These are phyloP conservation scores for Myrmecobius fasciatus DNA, from an alignment of 2,113 vertebrate species.

Conservation along the genomic window DNA sequence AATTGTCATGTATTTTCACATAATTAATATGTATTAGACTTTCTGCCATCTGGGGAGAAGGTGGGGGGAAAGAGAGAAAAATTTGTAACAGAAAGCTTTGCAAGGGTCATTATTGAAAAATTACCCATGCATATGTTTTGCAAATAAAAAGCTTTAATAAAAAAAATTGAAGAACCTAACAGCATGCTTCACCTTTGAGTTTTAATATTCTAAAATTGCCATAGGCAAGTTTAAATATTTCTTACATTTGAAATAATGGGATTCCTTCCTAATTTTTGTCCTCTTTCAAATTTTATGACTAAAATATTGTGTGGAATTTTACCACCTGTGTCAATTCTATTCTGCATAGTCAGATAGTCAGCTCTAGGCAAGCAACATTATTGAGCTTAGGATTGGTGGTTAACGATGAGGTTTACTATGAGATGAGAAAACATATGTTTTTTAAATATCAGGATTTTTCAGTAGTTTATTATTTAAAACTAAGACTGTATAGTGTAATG, in stretches of 20 bases:
- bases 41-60: too few species aligned
- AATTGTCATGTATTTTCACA: too few species aligned
- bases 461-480: slow-evolving; percentile 41
- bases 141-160: too few species aligned
- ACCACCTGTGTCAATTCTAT: slow-evolving; percentile 60
- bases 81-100: too few species aligned
- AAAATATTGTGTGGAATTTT: slow-evolving; percentile 74
- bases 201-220: slow-evolving; percentile 63
- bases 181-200: slow-evolving; percentile 61
- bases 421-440: too few species aligned
- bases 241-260: slow-evolving; percentile 71
- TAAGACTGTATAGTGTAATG: slow-evolving; percentile 34
- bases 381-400: slow-evolving; percentile 33
- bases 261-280: slow-evolving; percentile 64
- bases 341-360: slow-evolving; percentile 49
- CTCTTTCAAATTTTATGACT: slow-evolving; percentile 74
- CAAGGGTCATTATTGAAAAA: too few species aligned
- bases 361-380: slow-evolving; percentile 63
- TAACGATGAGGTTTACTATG: slow-evolving; percentile 57
- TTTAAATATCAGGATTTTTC: slow-evolving; percentile 41
- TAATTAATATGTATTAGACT: too few species aligned
- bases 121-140: too few species aligned
- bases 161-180: slow-evolving; percentile 44
- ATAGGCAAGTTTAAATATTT: slow-evolving; percentile 70
- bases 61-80: too few species aligned